Percentiles rank a stretch among this genome's conserved stretches.
These are phyloP conservation scores for Apostichopus parvimensis DNA, from an alignment of 35 echinoderm and acorn worm species.

Conservation along the genomic window DNA sequence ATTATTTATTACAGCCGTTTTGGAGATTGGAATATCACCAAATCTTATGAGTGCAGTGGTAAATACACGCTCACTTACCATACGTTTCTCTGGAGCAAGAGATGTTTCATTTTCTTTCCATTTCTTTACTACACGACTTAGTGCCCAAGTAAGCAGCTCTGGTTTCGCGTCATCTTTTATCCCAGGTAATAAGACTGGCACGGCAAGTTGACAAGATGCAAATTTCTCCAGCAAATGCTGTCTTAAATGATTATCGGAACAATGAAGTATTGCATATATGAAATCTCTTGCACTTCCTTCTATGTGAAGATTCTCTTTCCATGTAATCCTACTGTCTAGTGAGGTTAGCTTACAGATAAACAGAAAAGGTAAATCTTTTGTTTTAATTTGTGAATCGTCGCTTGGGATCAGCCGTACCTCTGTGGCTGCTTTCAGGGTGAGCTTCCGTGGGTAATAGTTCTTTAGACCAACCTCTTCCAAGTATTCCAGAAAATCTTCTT, in stretches of 20 bases:
- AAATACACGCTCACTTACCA: not conserved
- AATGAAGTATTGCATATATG: too few species aligned
- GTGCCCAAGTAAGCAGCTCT: not conserved
- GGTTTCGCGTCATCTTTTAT: too few species aligned
- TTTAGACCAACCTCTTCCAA: not conserved
- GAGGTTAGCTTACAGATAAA: not conserved
- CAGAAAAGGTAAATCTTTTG: not conserved
- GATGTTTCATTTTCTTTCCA: too few species aligned
- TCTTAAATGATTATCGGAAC: too few species aligned
- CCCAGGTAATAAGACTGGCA: too few species aligned
- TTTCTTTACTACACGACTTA: constrained; percentile 8
- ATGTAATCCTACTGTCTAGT: too few species aligned
- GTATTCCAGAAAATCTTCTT: not conserved
- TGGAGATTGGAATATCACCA: constrained; percentile 10
- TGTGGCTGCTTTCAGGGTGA: not conserved
- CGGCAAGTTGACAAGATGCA: too few species aligned
- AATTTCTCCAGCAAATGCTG: too few species aligned
- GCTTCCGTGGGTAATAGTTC: not conserved
- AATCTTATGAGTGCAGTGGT: constrained; percentile 4
- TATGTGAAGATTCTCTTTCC: too few species aligned
- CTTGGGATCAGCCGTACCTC: not conserved
- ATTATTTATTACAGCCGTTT: constrained; percentile 18
- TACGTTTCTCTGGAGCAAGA: not conserved
- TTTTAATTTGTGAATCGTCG: not conserved
- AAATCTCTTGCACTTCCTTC: too few species aligned